phyloP scores from a whole-genome alignment of 1,140 invertebrate species.

The Pteromalus puparum region DNA sequence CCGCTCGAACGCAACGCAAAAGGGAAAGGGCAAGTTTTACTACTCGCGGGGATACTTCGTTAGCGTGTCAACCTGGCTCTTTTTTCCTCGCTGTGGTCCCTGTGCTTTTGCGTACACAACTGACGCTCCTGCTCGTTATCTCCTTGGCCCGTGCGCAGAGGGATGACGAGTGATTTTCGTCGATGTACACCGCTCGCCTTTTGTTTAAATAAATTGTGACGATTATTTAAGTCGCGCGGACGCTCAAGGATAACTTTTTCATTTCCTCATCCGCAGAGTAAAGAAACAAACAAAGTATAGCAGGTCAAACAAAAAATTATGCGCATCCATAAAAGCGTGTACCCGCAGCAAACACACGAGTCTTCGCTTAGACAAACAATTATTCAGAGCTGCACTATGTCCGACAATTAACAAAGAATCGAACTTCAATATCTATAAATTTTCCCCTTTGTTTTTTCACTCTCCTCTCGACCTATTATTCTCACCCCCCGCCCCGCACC shows the following conservation, averaged over 20 bases:
- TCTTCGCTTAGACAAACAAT: slow-evolving; percentile 17
- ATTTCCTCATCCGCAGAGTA: not conserved
- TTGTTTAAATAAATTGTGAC: too few species aligned
- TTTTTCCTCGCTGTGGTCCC: not conserved
- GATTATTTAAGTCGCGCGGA: too few species aligned
- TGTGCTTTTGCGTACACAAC: not conserved
- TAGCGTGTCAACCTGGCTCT: slow-evolving; percentile 4
- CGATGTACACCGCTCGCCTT: too few species aligned
- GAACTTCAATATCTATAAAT: slow-evolving; percentile 35
- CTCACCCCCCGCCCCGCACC: too few species aligned
- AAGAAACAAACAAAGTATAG: not conserved
- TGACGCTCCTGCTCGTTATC: slow-evolving; percentile 19
- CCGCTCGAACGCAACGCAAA: not conserved
- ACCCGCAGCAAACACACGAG: not conserved
- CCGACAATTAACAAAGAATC: slow-evolving; percentile 38
- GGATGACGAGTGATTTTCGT: too few species aligned
- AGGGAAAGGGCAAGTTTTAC: slow-evolving; percentile 37
- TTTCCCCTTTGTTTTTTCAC: slow-evolving; percentile 25
- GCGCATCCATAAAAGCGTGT: not conserved
- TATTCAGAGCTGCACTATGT: not conserved
- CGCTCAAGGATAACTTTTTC: too few species aligned
- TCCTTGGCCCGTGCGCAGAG: not conserved
- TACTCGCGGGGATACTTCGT: slow-evolving; percentile 47
- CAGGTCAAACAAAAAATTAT: not conserved
- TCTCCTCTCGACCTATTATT: slow-evolving; percentile 24